phyloP scores from a whole-genome alignment of 2,113 vertebrate genomes.

The Stegastes partitus region DNA sequence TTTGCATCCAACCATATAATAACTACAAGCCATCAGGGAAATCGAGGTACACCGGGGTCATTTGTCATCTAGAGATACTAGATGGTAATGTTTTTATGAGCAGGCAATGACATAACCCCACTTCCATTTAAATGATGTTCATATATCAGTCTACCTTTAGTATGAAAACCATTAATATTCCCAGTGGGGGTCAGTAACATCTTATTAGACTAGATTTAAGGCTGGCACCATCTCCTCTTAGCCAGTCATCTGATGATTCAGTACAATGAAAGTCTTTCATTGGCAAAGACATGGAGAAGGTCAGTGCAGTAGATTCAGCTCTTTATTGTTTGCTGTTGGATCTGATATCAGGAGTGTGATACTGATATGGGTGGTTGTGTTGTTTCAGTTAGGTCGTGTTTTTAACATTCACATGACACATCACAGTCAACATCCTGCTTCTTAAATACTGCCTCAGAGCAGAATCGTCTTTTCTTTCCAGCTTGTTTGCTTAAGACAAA shows the following conservation, averaged over 20 bases:
- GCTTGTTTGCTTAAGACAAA: not conserved
- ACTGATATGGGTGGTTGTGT: conserved; percentile 11
- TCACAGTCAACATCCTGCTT: not conserved
- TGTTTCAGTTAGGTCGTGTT: not conserved
- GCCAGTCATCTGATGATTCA: conserved; percentile 10
- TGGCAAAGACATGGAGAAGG: conserved; percentile 10
- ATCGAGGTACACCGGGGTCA: no score
- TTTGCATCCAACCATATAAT: no score
- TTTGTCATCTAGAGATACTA: no score
- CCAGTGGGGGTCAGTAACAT: no score
- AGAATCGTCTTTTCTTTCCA: not conserved
- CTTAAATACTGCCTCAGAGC: not conserved
- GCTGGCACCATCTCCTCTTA: not conserved
- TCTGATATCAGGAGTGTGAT: conserved; percentile 30
- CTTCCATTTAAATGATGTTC: no score
- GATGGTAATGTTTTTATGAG: no score
- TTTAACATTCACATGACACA: conserved; percentile 8
- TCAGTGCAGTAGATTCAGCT: not conserved
- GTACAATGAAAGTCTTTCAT: conserved; percentile 39
- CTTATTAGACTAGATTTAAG: no score
- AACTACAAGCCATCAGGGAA: no score
- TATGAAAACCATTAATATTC: no score
- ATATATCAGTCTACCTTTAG: no score
- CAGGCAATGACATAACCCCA: no score
- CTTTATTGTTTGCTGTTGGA: conserved; percentile 29